Conservation (phyloP, 2,113 vertebrate genomes). For the Marcusenius ussheri region DNA sequence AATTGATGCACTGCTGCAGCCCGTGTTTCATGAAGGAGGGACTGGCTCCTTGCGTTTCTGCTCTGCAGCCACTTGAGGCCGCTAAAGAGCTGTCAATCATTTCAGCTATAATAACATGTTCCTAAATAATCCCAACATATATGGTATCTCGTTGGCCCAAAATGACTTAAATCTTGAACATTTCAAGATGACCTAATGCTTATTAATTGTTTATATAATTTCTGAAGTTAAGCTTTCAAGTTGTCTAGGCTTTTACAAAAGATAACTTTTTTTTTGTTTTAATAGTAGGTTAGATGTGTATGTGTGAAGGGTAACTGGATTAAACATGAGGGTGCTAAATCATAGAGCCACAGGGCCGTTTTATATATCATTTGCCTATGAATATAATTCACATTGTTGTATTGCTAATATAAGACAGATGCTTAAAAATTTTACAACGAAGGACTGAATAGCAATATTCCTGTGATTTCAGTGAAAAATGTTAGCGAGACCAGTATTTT, state of each 20-base stretch:
- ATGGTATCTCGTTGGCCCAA: background rate
- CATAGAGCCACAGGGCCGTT: background rate
- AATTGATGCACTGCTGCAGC: background rate
- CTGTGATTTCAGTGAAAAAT: background rate
- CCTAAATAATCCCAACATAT: background rate
- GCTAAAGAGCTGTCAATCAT: background rate
- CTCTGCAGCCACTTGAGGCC: background rate
- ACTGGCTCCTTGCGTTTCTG: background rate
- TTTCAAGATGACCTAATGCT: background rate
- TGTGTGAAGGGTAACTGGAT: background rate
- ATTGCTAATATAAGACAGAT: constrained; percentile 13
- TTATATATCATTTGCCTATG: background rate
- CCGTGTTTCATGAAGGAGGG: background rate
- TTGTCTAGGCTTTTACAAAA: background rate
- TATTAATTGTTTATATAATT: background rate
- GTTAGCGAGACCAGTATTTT: background rate
- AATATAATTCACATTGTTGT: background rate
- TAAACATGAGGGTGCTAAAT: background rate
- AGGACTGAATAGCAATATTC: background rate
- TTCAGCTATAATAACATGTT: background rate
- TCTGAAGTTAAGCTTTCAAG: background rate
- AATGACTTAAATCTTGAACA: background rate
- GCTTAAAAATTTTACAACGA: background rate
- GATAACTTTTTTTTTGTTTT: background rate
- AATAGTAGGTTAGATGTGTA: background rate